Conservation (phyloP, 2,888 invertebrate species). For the Apoda limacodes region DNA sequence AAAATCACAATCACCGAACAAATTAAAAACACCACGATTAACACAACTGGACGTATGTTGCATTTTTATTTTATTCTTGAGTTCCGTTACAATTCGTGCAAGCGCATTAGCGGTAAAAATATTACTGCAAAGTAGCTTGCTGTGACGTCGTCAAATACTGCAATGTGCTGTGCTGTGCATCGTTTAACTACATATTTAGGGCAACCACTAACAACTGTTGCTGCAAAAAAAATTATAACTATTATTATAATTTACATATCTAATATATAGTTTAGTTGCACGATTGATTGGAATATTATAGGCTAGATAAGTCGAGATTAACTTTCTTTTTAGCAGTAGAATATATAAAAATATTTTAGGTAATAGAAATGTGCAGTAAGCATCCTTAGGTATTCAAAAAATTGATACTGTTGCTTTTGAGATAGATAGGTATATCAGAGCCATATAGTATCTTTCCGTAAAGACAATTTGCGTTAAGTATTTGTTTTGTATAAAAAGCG, state of each 20-base stretch:
- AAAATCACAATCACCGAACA: constrained; percentile 20
- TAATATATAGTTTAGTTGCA: constrained; percentile 20
- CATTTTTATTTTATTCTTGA: constrained; percentile 52
- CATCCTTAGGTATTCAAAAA: no score
- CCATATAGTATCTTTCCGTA: no score
- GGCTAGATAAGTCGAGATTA: no score
- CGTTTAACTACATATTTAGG: constrained; percentile 45
- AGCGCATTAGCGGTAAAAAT: constrained; percentile 64
- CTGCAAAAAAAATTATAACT: constrained; percentile 20
- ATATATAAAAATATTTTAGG: no score
- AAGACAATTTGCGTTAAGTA: no score
- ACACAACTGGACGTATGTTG: no score
- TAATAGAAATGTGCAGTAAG: no score
- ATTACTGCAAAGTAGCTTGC: constrained; percentile 65
- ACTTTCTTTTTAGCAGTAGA: no score
- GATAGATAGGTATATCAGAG: no score
- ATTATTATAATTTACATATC: constrained; percentile 23
- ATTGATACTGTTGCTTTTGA: no score
- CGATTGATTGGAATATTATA: no score
- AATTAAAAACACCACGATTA: not conserved
- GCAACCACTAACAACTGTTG: constrained; percentile 21
- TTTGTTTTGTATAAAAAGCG: no score
- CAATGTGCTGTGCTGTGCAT: constrained; percentile 59
- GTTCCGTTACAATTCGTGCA: constrained; percentile 50
- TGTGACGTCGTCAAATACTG: constrained; percentile 64